Percentiles rank a stretch among this genome's conserved stretches.
These are phyloP conservation scores for Arctia plantaginis DNA, from an alignment of 2,888 invertebrate genomes.

Conservation along the genomic window DNA sequence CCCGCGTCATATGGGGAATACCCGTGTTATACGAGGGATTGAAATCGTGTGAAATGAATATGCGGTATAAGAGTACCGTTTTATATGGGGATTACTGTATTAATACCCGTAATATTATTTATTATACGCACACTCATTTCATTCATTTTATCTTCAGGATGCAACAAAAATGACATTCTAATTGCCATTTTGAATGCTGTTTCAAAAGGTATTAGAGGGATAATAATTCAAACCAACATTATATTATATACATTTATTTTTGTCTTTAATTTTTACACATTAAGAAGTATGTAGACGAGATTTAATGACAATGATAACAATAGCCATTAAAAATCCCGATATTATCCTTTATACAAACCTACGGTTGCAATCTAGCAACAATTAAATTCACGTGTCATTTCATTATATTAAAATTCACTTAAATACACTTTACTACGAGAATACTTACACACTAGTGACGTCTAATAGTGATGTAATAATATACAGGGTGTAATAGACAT, in stretches of 20 bases:
- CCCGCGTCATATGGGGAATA: too few relatives aligned
- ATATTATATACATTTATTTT: constrained; percentile 68
- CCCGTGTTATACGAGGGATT: too few relatives aligned
- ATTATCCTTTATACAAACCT: constrained; percentile 52
- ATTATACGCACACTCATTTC: too few relatives aligned
- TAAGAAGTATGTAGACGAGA: constrained; percentile 60
- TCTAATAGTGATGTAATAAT: neutral
- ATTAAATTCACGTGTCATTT: constrained; percentile 47
- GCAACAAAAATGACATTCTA: neutral
- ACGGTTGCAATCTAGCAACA: constrained; percentile 43
- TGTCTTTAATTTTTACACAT: constrained; percentile 67
- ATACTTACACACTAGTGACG: constrained; percentile 6
- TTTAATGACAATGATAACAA: constrained; percentile 49
- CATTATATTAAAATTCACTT: constrained; percentile 34
- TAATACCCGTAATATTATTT: too few relatives aligned
- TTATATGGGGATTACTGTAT: too few relatives aligned
- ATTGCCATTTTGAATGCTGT: neutral
- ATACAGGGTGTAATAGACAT: too few relatives aligned
- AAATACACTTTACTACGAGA: constrained; percentile 23
- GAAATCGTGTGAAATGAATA: too few relatives aligned
- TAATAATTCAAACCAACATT: constrained; percentile 28
- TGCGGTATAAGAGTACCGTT: too few relatives aligned
- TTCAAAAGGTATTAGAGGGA: neutral
- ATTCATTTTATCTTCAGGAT: too few relatives aligned
- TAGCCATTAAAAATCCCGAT: constrained; percentile 46